phyloP scores from a whole-genome alignment of 2,888 invertebrate genomes.

The Nephrocerus scutellatus region DNA sequence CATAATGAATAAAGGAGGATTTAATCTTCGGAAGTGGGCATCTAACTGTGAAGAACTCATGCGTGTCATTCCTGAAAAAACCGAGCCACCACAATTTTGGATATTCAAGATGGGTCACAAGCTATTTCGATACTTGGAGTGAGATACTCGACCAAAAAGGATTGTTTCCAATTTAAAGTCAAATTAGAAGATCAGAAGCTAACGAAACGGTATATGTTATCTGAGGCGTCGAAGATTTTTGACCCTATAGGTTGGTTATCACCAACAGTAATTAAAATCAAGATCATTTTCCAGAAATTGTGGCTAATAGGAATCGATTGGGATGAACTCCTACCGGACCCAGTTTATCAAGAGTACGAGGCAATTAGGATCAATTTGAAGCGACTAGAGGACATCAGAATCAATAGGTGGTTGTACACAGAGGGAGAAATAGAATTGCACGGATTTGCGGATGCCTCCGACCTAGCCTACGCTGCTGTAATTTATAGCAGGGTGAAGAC shows the following conservation, averaged over 20 bases:
- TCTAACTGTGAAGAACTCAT: background rate
- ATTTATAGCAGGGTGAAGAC: no score
- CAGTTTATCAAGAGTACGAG: background rate
- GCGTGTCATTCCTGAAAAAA: background rate
- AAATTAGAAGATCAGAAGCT: no score
- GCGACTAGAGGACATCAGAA: no score
- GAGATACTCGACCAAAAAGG: background rate
- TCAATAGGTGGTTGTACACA: no score
- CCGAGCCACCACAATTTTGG: background rate
- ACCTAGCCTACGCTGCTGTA: no score
- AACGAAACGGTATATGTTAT: conserved; percentile 1
- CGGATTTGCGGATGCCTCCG: conserved; percentile 3
- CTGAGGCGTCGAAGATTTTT: background rate
- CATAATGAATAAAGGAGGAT: background rate
- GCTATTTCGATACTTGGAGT: conserved; percentile 3
- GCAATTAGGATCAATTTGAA: no score
- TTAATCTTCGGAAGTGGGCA: conserved; percentile 2
- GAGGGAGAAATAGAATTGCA: no score
- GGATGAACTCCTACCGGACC: background rate
- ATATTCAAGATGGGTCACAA: conserved; percentile 1
- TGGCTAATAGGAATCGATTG: conserved; percentile 1
- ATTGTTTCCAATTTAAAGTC: no score
- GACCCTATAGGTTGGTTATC: conserved; percentile 6
- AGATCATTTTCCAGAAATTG: background rate
- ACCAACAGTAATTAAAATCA: background rate